Percentiles rank a stretch among this genome's conserved stretches.
phyloP scores from a whole-genome alignment of 1,140 invertebrate genomes.

The Leptonema lineaticorne region DNA sequence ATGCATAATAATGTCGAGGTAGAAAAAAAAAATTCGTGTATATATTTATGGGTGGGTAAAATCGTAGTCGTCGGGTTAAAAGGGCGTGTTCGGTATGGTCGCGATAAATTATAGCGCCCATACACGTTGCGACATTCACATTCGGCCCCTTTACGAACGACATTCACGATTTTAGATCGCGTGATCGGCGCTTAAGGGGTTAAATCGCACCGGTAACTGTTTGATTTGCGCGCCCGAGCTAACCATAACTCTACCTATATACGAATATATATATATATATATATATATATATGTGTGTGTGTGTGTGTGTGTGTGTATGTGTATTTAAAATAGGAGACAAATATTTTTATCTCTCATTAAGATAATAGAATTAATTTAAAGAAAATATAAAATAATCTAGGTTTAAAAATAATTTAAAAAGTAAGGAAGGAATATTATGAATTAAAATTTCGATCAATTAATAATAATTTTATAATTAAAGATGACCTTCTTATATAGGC shows the following conservation, averaged over 20 bases:
- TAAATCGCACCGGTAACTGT: neutral
- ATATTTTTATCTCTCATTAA: too few species aligned
- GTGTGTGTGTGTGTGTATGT: too few species aligned
- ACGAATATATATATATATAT: neutral
- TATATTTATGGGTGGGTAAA: neutral
- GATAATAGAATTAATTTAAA: too few species aligned
- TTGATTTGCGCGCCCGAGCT: neutral
- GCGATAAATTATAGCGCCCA: conserved; percentile 5
- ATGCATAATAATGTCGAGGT: neutral
- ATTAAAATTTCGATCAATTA: too few species aligned
- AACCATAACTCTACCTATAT: neutral
- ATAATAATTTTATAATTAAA: too few species aligned
- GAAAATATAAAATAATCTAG: too few species aligned
- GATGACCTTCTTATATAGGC: too few species aligned
- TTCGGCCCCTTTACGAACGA: neutral
- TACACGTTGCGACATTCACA: neutral
- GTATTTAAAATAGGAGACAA: too few species aligned
- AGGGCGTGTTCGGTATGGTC: neutral
- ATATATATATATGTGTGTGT: neutral
- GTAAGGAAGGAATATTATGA: too few species aligned
- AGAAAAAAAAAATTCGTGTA: neutral
- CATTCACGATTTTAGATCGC: too few species aligned
- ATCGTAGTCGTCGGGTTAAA: neutral
- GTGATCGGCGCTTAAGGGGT: neutral
- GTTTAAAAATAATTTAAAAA: too few species aligned